Conservation (phyloP, 2,113 vertebrate genomes). For the Scomber scombrus region DNA sequence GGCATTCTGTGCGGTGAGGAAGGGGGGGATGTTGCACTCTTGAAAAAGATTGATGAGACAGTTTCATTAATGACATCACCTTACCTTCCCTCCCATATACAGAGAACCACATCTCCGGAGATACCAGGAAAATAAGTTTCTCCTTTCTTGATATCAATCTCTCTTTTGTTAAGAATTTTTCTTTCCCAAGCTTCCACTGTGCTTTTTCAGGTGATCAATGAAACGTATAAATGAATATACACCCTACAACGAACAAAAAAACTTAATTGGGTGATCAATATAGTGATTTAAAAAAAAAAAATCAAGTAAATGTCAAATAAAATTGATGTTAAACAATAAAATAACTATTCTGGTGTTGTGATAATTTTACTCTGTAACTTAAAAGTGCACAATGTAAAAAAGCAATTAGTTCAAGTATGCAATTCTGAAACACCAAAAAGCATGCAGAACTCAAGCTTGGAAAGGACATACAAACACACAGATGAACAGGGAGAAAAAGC, state of each 20-base stretch:
- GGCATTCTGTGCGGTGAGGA: conserved; percentile 87
- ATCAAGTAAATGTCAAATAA: background rate
- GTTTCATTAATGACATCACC: conserved; percentile 91
- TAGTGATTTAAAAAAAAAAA: background rate
- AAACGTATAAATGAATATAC: conserved; percentile 33
- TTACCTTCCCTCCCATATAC: conserved; percentile 77
- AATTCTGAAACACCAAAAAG: conserved; percentile 51
- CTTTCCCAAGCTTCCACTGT: conserved; percentile 80
- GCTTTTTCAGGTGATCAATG: conserved; percentile 81
- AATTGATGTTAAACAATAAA: conserved; percentile 9
- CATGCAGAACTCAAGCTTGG: conserved; percentile 67
- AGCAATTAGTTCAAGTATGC: conserved; percentile 71
- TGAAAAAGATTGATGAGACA: conserved; percentile 97
- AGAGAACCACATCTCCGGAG: conserved; percentile 95
- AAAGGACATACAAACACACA: conserved; percentile 44
- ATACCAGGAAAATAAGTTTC: conserved; percentile 49
- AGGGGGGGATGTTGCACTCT: conserved; percentile 87
- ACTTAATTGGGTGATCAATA: background rate
- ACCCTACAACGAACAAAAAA: conserved; percentile 1
- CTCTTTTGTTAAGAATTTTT: conserved; percentile 3
- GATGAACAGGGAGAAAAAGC: conserved; percentile 78
- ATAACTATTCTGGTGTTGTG: background rate
- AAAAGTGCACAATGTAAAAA: conserved; percentile 22
- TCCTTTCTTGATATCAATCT: conserved; percentile 27
- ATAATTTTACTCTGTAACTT: background rate